Base-by-base conservation (phyloP, 2,797 vertebrate genomes). In the Nannoperca australis region DNA sequence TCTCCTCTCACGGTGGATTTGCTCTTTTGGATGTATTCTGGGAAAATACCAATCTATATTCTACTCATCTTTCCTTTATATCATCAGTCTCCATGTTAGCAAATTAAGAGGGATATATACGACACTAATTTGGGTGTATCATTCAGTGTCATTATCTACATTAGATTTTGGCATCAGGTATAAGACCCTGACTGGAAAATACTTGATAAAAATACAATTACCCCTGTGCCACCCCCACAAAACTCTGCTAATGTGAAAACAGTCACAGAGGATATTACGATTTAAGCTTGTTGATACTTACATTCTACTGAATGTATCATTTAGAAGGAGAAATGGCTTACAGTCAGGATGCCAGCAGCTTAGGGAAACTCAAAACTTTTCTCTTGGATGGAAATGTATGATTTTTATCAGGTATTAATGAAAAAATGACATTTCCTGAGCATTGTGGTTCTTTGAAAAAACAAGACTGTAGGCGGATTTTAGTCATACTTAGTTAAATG, bases 361-460 rank as follows among this genome's bases (percentile, higher is more conserved):
- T 70, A 78, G 62, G 70, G 73, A 81, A 91, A 89, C 66, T 75
- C 69, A 45, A 73, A 86, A 88, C 62, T 73, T 87, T 80, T 78
- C 73, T 86, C 67, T 88, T 88, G 91, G 88, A 87, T 79, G 75
- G 75, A 81, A 45, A 82, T 69, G 67, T 82, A 65, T 81, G 91
- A 93, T 94, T 91, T 92, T 79, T 91, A 93, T 93, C 91, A 84
- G 76, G 78, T 81, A 80, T 85, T 84, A 83, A 90, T 82, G 71
- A 76, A 81, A 86, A 84, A 82, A 78, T 58, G 60, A 88, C 75
- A 84, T 89, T 92, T 92, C 84, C 84, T 90, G 68, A 82, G 81
- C 67, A 78, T 76, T 87, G 74, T 74, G 74, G 60, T 78, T 81
- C 59, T 89, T 78, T 77, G 18, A 64, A 78, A 79, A 84, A 88